These are phyloP conservation scores for Discoglossus pictus DNA, from an alignment of 2,797 vertebrate species.

Conservation along the genomic window DNA sequence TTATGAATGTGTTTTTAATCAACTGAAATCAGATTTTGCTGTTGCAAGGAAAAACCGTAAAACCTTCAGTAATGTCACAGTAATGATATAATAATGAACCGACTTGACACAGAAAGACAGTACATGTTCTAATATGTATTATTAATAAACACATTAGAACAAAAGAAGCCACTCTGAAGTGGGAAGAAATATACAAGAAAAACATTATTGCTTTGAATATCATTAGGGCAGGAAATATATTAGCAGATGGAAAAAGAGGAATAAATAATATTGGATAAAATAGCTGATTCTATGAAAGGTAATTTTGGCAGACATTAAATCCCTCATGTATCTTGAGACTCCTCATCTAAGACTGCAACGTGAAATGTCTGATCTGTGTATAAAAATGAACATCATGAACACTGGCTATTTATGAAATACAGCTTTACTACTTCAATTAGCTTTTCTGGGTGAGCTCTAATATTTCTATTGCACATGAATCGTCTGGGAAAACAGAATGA, in stretches of 20 bases:
- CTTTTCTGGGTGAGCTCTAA: conserved; percentile 45
- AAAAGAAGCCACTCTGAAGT: conserved; percentile 30
- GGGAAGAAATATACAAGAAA: conserved; percentile 40
- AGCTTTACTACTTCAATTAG: conserved; percentile 46
- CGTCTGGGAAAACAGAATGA: conserved; percentile 29
- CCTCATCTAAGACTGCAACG: conserved; percentile 38
- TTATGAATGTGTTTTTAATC: too few species aligned
- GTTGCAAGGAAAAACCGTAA: not conserved
- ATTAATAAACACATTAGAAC: conserved; percentile 40
- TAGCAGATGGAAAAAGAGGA: conserved; percentile 40
- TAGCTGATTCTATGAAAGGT: conserved; percentile 43
- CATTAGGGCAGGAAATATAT: conserved; percentile 43
- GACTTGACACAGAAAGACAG: conserved; percentile 30
- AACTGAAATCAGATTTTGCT: too few species aligned
- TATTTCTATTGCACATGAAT: conserved; percentile 46
- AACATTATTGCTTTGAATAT: conserved; percentile 37
- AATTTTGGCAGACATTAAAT: conserved; percentile 43
- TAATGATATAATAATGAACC: conserved; percentile 36
- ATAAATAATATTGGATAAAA: conserved; percentile 40
- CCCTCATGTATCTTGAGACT: conserved; percentile 31
- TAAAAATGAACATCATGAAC: conserved; percentile 43
- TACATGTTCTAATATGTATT: conserved; percentile 20
- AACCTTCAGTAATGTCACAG: conserved; percentile 11
- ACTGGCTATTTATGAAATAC: conserved; percentile 42
- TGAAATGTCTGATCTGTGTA: conserved; percentile 43